Base-by-base conservation (phyloP, 2,113 vertebrate genomes). In the Coturnix japonica region DNA sequence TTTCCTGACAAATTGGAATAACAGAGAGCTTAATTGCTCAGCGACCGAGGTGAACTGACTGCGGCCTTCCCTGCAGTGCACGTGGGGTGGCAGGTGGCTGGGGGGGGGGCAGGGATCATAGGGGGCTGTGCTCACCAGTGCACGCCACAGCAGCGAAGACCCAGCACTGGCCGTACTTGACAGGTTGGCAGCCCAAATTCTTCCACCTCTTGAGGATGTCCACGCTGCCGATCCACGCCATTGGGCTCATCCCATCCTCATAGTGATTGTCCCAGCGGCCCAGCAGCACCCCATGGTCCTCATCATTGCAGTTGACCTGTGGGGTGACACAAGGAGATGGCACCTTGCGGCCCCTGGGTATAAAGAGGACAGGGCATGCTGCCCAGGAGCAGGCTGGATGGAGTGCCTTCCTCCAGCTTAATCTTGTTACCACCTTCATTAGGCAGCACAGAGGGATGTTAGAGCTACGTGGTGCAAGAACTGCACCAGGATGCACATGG, bases 141-240 rank as follows among this genome's bases (percentile, higher is more conserved):
- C 99, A 99, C 4, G 98, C 98, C 86, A 99, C 98, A 0, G 98
- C 99, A 2, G 99, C 99, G 30, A 99, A 99, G 65, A 99, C 99
- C 99, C 99, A 99, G 96, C 99, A 99, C 97, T 99, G 99, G 81
- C 99, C 99, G 0, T 98, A 99, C 47, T 98, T 97, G 91, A 99
- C 99, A 0, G 97, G 98, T 79, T 98, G 95, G 94, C 98, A 99
- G 6, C 97, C 91, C 2, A 93, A 94, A 0, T 73, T 87, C 85
- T 97, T 95, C 99, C 99, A 99, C 67, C 96, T 97, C 54, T 80
- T 97, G 60, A 99, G 98, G 87, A 99, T 99, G 82, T 98, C 98
- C 97, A 98, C 98, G 0, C 99, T 99, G 33, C 99, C 98, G 2
- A 93, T 98, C 99, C 99, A 99, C 81, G 87, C 94, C 98, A 98